phyloP scores from a whole-genome alignment of 2,113 vertebrate genomes.

The Actenoides hombroni region DNA sequence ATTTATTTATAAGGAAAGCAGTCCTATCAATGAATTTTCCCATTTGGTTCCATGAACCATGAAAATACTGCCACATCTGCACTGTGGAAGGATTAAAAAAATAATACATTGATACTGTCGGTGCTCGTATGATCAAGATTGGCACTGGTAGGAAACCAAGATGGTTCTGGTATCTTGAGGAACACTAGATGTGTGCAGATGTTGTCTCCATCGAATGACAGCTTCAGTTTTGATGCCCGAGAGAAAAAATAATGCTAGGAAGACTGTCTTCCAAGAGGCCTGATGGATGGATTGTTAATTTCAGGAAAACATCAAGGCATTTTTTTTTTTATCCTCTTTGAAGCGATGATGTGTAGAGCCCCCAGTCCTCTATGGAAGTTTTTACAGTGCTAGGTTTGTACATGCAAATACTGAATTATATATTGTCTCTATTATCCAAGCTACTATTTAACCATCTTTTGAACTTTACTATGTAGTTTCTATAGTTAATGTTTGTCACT shows the following conservation, averaged over 20 bases:
- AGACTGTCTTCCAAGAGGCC: background rate
- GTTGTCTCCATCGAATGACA: background rate
- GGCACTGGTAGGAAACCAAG: background rate
- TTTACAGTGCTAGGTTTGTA: background rate
- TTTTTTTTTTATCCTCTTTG: background rate
- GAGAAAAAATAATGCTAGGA: background rate
- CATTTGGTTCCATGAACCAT: background rate
- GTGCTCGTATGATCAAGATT: background rate
- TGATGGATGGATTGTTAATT: background rate
- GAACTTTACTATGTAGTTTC: background rate
- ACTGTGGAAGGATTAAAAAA: background rate
- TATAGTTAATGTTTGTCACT: background rate
- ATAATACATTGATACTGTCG: background rate
- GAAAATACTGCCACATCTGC: background rate
- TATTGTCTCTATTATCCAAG: background rate
- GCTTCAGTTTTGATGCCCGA: background rate
- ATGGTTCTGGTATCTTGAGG: background rate
- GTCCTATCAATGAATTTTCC: background rate
- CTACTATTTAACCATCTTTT: background rate
- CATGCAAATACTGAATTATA: background rate
- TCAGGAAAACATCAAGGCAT: background rate
- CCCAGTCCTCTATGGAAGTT: background rate
- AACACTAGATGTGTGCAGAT: background rate
- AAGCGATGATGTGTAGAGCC: background rate
- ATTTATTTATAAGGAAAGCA: background rate